Evolutionary conservation across 2,888 invertebrate genomes (phyloP).

Genomic region (Ellobium chinense): DNA sequence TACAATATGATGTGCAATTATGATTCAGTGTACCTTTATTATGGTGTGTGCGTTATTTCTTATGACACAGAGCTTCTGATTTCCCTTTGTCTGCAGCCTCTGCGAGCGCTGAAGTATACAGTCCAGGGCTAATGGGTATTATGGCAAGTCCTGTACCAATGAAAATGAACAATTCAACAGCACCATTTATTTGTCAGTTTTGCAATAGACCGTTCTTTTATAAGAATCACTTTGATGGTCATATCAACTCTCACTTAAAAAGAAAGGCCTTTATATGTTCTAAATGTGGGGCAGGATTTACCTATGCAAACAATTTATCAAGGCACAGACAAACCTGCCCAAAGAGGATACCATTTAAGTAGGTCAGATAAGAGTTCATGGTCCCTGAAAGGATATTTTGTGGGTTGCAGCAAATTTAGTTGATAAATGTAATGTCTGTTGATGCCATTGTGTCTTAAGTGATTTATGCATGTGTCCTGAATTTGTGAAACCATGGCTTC

Average conservation of each 20-base stretch:
- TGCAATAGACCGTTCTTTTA: constrained; percentile 46
- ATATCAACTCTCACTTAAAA: constrained; percentile 48
- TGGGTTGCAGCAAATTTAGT: too few relatives aligned
- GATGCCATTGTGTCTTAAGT: too few relatives aligned
- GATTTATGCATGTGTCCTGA: too few relatives aligned
- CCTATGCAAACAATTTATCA: constrained; percentile 49
- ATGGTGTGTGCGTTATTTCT: too few relatives aligned
- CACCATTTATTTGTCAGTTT: constrained; percentile 46
- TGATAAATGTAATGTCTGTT: too few relatives aligned
- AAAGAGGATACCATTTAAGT: too few relatives aligned
- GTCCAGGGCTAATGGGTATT: constrained; percentile 17
- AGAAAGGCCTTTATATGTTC: constrained; percentile 44
- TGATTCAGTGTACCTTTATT: too few relatives aligned
- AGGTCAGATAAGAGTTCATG: too few relatives aligned
- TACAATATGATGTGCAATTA: too few relatives aligned
- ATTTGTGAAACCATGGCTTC: not conserved
- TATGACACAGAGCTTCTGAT: not conserved
- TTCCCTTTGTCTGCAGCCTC: constrained; percentile 43
- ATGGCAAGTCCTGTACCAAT: not conserved
- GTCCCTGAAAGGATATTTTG: too few relatives aligned
- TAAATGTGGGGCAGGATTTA: constrained; percentile 42
- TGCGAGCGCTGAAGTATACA: constrained; percentile 17
- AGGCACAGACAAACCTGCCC: constrained; percentile 46
- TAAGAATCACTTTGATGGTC: constrained; percentile 49
- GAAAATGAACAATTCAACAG: constrained; percentile 23